Conservation (phyloP, 1,140 invertebrate species). For the Eumeta japonica region DNA sequence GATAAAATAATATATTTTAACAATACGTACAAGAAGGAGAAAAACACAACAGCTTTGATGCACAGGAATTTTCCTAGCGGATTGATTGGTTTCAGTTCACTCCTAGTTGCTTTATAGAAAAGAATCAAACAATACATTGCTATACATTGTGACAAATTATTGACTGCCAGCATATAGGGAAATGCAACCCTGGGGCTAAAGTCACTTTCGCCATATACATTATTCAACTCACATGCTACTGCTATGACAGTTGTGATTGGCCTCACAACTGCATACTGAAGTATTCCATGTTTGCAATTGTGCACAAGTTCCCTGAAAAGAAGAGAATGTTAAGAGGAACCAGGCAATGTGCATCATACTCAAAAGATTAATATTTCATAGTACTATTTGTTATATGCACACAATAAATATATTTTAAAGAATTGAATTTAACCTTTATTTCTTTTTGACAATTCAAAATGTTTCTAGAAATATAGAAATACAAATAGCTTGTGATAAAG, state of each 20-base stretch:
- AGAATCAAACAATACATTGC: constrained; percentile 95
- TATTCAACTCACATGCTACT: constrained; percentile 82
- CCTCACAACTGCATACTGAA: constrained; percentile 90
- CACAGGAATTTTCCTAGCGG: constrained; percentile 96
- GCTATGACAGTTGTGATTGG: constrained; percentile 86
- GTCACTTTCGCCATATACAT: constrained; percentile 88
- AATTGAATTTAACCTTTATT: too few species aligned
- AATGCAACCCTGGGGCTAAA: constrained; percentile 82
- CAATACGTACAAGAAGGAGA: constrained; percentile 92
- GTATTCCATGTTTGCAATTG: constrained; percentile 92
- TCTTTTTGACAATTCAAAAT: constrained; percentile 3
- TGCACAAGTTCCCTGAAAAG: constrained; percentile 79
- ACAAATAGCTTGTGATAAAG: not conserved
- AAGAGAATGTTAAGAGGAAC: too few species aligned
- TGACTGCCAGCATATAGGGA: constrained; percentile 86
- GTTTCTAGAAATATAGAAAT: not conserved
- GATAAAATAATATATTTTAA: not conserved
- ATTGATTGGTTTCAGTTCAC: constrained; percentile 86
- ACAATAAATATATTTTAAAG: too few species aligned
- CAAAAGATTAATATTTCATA: too few species aligned
- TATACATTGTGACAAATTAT: constrained; percentile 93
- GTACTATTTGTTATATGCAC: too few species aligned
- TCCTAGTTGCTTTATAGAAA: constrained; percentile 87
- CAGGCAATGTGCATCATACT: too few species aligned
- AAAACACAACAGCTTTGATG: constrained; percentile 96